Evolutionary conservation across 2,888 invertebrate species (phyloP).

Genomic region (Bhutanitis thaidina): DNA sequence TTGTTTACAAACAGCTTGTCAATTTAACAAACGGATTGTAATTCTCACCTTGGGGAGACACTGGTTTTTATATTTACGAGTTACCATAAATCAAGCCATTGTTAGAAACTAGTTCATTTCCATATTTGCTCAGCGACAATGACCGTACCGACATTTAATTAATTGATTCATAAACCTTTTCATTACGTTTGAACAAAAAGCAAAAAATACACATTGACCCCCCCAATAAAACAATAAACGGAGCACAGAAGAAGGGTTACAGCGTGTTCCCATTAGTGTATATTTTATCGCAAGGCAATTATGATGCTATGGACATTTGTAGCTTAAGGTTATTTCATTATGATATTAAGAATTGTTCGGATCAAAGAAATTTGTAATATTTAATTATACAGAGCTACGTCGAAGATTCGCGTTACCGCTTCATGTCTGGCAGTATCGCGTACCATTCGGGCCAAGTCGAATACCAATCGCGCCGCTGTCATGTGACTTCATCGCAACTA

Average conservation of each 20-base stretch:
- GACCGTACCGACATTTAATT: slow-evolving; percentile 77
- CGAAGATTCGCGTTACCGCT: no score
- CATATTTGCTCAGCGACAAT: slow-evolving; percentile 76
- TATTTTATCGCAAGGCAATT: slow-evolving; percentile 54
- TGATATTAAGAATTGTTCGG: no score
- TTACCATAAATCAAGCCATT: slow-evolving; percentile 71
- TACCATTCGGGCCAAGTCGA: no score
- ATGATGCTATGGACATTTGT: slow-evolving; percentile 60
- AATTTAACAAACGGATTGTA: slow-evolving; percentile 40
- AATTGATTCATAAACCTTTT: slow-evolving; percentile 78
- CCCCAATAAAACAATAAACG: slow-evolving; percentile 71
- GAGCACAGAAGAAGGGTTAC: slow-evolving; percentile 69
- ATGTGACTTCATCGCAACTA: no score
- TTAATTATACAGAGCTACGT: no score
- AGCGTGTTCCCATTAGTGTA: slow-evolving; percentile 66
- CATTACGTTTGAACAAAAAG: slow-evolving; percentile 45
- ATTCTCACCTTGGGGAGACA: slow-evolving; percentile 61
- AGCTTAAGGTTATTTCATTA: background rate
- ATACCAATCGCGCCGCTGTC: no score
- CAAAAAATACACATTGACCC: slow-evolving; percentile 73
- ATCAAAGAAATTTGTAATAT: no score
- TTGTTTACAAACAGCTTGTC: slow-evolving; percentile 30
- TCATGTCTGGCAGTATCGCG: no score
- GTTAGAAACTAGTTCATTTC: slow-evolving; percentile 64
- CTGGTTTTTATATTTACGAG: slow-evolving; percentile 47